Evolutionary conservation across 2,113 vertebrate genomes (phyloP).

Genomic region (Micronycteris hirsuta): DNA sequence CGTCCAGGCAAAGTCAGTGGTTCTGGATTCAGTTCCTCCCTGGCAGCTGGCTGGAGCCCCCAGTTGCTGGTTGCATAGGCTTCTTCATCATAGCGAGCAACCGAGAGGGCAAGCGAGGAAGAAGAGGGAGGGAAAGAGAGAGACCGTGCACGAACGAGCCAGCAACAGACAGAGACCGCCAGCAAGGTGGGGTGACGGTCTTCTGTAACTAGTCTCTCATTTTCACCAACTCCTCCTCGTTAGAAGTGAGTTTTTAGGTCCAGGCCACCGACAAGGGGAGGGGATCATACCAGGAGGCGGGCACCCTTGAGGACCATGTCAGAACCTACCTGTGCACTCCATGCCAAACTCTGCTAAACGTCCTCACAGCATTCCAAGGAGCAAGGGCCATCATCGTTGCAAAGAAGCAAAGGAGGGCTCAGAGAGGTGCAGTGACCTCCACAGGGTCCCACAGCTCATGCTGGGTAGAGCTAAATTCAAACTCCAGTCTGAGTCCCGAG

Average conservation of each 20-base stretch:
- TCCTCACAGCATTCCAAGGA: background rate
- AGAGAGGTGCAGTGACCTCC: background rate
- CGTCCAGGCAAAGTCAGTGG: accelerated
- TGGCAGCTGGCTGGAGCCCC: background rate
- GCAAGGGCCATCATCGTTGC: accelerated
- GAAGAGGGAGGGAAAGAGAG: background rate
- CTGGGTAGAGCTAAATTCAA: background rate
- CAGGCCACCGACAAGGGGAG: background rate
- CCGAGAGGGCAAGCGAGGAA: background rate
- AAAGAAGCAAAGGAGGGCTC: background rate
- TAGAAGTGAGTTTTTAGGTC: background rate
- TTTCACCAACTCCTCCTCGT: background rate
- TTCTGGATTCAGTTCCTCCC: background rate
- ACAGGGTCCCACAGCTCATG: background rate
- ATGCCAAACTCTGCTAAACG: accelerated
- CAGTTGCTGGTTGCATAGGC: background rate
- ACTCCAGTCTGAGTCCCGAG: background rate
- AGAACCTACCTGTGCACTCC: background rate
- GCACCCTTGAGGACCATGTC: accelerated
- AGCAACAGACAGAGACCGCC: background rate
- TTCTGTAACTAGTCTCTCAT: background rate
- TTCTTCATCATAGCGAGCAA: background rate
- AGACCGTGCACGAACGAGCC: background rate
- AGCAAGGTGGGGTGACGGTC: background rate
- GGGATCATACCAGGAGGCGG: accelerated